These are phyloP conservation scores for Leucozona laternaria DNA, from an alignment of 2,888 invertebrate species.

Conservation along the genomic window DNA sequence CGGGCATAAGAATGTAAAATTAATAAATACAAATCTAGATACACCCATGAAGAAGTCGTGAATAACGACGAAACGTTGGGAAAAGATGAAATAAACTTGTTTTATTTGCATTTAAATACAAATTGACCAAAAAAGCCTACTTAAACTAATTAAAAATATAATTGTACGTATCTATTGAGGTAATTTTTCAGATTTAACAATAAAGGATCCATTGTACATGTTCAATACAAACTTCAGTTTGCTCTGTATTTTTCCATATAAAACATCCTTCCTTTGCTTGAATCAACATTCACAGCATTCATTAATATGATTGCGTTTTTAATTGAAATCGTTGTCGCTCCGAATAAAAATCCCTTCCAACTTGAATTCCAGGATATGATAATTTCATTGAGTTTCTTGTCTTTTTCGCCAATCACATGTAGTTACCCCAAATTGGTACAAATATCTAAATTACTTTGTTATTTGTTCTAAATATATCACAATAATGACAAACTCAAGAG, in stretches of 20 bases:
- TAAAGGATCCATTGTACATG: too few relatives aligned
- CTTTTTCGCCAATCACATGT: too few relatives aligned
- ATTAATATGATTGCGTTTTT: neutral
- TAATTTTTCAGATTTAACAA: neutral
- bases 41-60: too few relatives aligned
- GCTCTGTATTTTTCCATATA: neutral
- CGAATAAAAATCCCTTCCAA: conserved; percentile 11
- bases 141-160: too few relatives aligned
- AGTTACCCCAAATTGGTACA: neutral
- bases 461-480: conserved; percentile 18
- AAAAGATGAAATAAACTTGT: too few relatives aligned
- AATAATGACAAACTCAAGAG: conserved; percentile 14
- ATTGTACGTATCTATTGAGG: neutral
- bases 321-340: conserved; percentile 3
- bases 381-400: conserved; percentile 19
- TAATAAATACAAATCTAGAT: too few relatives aligned
- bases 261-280: neutral
- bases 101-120: too few relatives aligned
- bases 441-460: conserved; percentile 12
- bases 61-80: too few relatives aligned
- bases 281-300: neutral
- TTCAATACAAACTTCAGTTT: neutral
- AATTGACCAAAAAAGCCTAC: too few relatives aligned
- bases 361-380: conserved; percentile 12
- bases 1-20: too few relatives aligned